These are phyloP conservation scores for Cryptotermes secundus DNA, from an alignment of 1,140 invertebrate genomes.

Conservation along the genomic window DNA sequence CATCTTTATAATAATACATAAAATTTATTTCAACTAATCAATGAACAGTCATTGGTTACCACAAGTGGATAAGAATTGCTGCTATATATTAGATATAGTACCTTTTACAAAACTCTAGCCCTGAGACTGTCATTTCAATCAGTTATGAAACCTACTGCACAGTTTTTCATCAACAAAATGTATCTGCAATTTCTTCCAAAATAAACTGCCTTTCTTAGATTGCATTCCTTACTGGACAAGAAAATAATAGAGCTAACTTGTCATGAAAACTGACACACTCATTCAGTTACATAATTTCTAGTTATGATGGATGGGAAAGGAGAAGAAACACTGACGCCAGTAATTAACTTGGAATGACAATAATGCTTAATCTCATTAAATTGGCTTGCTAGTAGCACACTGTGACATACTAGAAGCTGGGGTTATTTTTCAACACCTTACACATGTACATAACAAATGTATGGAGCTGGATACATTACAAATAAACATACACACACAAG, in stretches of 20 bases:
- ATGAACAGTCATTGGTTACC: no score
- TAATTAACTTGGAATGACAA: not conserved
- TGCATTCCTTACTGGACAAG: not conserved
- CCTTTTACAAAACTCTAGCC: not conserved
- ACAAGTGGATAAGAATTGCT: not conserved
- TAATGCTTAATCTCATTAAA: not conserved
- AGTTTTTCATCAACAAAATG: not conserved
- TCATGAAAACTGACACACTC: not conserved
- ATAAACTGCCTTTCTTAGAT: not conserved
- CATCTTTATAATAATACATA: no score
- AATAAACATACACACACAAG: not conserved
- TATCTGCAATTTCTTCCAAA: not conserved
- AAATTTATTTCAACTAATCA: no score
- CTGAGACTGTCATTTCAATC: not conserved
- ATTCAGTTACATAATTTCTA: not conserved
- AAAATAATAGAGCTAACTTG: not conserved
- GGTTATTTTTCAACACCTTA: conserved; percentile 23
- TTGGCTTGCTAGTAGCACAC: not conserved
- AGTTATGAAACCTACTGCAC: not conserved
- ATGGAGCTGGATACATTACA: not conserved
- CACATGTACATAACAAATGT: conserved; percentile 26
- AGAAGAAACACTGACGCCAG: not conserved
- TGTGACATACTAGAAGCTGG: conserved; percentile 17
- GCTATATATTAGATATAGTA: not conserved
- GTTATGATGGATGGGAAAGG: not conserved